Percentiles rank a stretch among this genome's conserved stretches.
phyloP scores from a whole-genome alignment of 2,888 invertebrate species.

The Rutpela maculata region DNA sequence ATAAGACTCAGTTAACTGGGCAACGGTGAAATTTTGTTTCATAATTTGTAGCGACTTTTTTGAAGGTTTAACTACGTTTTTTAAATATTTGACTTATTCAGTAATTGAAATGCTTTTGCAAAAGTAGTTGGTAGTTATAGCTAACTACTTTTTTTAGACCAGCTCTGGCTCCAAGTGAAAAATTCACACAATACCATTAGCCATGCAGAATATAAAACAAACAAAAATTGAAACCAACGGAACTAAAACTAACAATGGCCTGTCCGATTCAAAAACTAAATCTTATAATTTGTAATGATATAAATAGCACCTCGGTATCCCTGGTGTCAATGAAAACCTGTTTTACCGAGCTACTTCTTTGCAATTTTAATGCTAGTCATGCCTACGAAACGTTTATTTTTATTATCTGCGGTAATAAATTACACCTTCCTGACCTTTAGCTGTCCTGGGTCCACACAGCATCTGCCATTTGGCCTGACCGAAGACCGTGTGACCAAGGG shows the following conservation, averaged over 20 bases:
- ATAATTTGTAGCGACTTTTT: no score
- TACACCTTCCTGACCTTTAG: slow-evolving; percentile 48
- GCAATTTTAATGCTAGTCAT: slow-evolving; percentile 61
- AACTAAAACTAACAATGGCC: slow-evolving; percentile 57
- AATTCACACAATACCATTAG: slow-evolving; percentile 42
- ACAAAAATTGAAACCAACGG: slow-evolving; percentile 58
- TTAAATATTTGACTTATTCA: no score
- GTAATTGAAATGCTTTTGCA: no score
- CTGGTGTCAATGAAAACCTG: slow-evolving; percentile 61
- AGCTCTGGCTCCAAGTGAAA: slow-evolving; percentile 19
- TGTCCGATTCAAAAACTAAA: slow-evolving; percentile 48
- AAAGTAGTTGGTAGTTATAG: no score
- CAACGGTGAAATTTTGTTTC: no score
- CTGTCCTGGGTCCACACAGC: slow-evolving; percentile 37
- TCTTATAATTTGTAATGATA: slow-evolving; percentile 58
- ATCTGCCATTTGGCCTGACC: slow-evolving; percentile 42
- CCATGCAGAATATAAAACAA: slow-evolving; percentile 52
- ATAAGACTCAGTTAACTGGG: no score
- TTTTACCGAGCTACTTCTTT: slow-evolving; percentile 58
- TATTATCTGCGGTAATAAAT: slow-evolving; percentile 58
- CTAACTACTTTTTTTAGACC: no score
- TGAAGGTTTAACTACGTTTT: no score
- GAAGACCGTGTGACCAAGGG: slow-evolving; percentile 66
- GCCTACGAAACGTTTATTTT: slow-evolving; percentile 61
- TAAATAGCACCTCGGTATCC: slow-evolving; percentile 56